These are phyloP conservation scores for Apogon hyalosoma DNA, from an alignment of 2,797 vertebrate genomes.

Conservation along the genomic window DNA sequence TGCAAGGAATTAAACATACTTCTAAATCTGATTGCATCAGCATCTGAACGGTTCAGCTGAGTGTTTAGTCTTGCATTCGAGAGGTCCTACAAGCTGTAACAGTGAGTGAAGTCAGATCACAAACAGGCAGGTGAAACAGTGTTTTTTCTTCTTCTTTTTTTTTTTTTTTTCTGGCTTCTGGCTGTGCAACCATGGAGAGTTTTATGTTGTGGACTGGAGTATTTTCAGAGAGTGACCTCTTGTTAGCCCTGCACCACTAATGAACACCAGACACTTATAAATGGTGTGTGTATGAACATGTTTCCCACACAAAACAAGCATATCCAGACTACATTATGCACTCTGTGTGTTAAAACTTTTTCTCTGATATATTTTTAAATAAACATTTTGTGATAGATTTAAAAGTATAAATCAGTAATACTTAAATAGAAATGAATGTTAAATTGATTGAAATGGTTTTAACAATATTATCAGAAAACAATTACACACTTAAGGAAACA, in stretches of 20 bases:
- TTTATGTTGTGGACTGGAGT: constrained; percentile 27
- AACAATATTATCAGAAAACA: no score
- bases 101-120: constrained; percentile 10
- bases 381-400: no score
- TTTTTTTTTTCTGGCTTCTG: constrained; percentile 16
- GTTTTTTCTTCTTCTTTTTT: constrained; percentile 35
- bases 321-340: neutral
- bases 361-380: no score
- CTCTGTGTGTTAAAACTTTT: no score
- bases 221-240: constrained; percentile 55
- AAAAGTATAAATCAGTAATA: no score
- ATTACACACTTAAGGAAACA: no score
- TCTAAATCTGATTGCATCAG: neutral
- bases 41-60: neutral
- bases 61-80: constrained; percentile 4
- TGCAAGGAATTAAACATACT: neutral
- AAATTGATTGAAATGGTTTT: no score
- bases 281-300: neutral
- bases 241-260: constrained; percentile 55
- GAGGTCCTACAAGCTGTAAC: neutral
- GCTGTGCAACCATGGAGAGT: constrained; percentile 17
- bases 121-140: constrained; percentile 41
- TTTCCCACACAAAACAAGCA: constrained; percentile 8
- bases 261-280: constrained; percentile 57
- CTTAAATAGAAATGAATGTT: no score